Evolutionary conservation across 1,140 invertebrate species (phyloP), one percentile per base, ranked within the genome.

Genomic region (Cyclargus thomasi): DNA sequence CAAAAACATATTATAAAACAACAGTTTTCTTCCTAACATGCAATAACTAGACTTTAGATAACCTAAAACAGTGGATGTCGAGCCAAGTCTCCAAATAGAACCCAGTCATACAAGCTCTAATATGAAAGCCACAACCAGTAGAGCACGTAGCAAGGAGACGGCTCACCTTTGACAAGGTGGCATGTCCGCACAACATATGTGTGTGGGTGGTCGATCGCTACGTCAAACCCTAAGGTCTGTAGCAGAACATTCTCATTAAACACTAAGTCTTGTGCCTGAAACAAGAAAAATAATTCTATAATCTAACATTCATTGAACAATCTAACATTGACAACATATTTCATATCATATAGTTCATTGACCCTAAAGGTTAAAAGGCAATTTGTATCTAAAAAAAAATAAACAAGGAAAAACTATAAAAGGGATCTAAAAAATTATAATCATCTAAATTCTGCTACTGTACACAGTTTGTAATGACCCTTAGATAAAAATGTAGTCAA

Each of bases 191-290:
- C 97, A 71, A 99, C 97, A 91, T 97, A 96, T 21, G 97, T 98
- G 84, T 99, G 98, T 6, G 98, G 98, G 93, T 99, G 98, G 91
- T 99, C 97, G 78, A 90, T 98, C 67, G 95, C 96, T 23, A 99
- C 95, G 92, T 99, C 97, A 92, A 99, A 99, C 68, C 98, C 98
- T 77, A 99, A 92, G 1, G 97, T 99, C 92, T 99, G 97, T 66
- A 99, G 93, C 59, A 99, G 91, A 59, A 98, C 96, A 90, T 98
- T 99, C 91, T 99, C 98, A 91, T 99, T 98, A 83, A 96, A 96
- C 35, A 99, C 97, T 69, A 99, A 92, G 91, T 99, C 97, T 86
- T 98, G 96, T 78, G 97, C 95, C 95, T 97, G 92, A 59, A 94
- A 93, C 76, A 70, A 68, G 63, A 70, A 21, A 20, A 3, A 20